These are phyloP conservation scores for Pseudopipra pipra DNA, from an alignment of 2,113 vertebrate genomes.

Conservation along the genomic window DNA sequence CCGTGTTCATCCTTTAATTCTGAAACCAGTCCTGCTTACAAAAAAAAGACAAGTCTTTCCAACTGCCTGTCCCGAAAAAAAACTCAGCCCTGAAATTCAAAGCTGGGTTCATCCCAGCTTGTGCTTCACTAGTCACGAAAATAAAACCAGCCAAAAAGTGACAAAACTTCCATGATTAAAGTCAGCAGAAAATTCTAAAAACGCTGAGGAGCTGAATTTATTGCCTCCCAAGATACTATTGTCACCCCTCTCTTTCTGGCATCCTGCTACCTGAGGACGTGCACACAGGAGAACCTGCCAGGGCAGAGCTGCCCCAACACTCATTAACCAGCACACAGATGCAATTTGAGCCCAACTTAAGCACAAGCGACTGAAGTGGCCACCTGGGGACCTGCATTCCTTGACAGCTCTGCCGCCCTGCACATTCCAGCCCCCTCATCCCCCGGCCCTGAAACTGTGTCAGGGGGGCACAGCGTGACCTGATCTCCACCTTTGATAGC, in stretches of 20 bases:
- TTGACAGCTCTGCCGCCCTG: background rate
- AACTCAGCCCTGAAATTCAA: background rate
- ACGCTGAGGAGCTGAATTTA: background rate
- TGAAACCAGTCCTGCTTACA: background rate
- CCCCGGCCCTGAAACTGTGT: background rate
- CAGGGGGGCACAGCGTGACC: conserved; percentile 30
- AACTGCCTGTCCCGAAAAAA: background rate
- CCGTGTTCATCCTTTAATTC: background rate
- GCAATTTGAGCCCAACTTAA: background rate
- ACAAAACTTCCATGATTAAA: background rate
- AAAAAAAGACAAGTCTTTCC: background rate
- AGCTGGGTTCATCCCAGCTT: background rate
- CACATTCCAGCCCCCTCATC: conserved; percentile 34
- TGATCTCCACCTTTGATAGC: conserved; percentile 60
- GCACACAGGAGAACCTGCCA: background rate
- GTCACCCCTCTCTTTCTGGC: background rate
- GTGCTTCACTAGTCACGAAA: background rate
- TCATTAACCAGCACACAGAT: conserved; percentile 1
- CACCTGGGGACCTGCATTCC: conserved; percentile 44
- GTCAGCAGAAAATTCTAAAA: background rate
- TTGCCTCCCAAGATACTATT: background rate
- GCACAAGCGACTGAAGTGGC: background rate
- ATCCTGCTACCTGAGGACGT: background rate
- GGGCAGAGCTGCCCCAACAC: background rate
- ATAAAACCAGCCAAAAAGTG: background rate